These are phyloP conservation scores for Ophioninae sp. DNA, from an alignment of 2,888 invertebrate species.

Conservation along the genomic window DNA sequence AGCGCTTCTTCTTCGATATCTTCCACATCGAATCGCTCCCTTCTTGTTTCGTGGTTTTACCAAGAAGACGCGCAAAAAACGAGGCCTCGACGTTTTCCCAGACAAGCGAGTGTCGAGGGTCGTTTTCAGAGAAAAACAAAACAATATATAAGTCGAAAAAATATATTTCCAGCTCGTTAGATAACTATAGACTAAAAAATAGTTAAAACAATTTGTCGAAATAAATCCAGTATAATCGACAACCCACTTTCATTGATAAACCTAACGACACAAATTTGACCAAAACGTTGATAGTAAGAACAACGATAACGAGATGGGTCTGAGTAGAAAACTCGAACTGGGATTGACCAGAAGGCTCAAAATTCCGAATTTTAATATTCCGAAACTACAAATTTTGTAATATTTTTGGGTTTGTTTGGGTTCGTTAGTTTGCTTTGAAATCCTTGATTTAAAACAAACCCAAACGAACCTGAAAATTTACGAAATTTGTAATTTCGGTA, in stretches of 20 bases:
- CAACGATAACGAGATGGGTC: no score
- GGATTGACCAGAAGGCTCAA: no score
- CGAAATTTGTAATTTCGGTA: no score
- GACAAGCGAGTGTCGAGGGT: constrained; percentile 8
- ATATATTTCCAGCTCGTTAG: neutral
- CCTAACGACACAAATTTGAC: no score
- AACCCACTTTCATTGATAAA: neutral
- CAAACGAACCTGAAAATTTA: no score
- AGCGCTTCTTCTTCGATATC: constrained; percentile 18
- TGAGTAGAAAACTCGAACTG: no score
- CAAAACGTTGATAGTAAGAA: no score
- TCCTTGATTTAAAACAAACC: no score
- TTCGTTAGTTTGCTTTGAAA: no score
- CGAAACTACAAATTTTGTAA: no score
- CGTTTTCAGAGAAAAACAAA: neutral
- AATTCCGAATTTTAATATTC: no score
- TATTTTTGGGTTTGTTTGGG: no score
- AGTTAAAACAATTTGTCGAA: neutral
- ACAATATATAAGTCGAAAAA: neutral
- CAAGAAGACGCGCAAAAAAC: constrained; percentile 32
- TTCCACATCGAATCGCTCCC: constrained; percentile 15
- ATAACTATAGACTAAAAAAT: neutral
- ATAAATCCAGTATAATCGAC: neutral
- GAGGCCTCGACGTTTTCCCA: constrained; percentile 19
- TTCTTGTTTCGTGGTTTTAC: constrained; percentile 28